Percentiles rank a stretch among this genome's conserved stretches.
These are phyloP conservation scores for Petrolisthes manimaculis DNA, from an alignment of 2,888 invertebrate genomes.

Conservation along the genomic window DNA sequence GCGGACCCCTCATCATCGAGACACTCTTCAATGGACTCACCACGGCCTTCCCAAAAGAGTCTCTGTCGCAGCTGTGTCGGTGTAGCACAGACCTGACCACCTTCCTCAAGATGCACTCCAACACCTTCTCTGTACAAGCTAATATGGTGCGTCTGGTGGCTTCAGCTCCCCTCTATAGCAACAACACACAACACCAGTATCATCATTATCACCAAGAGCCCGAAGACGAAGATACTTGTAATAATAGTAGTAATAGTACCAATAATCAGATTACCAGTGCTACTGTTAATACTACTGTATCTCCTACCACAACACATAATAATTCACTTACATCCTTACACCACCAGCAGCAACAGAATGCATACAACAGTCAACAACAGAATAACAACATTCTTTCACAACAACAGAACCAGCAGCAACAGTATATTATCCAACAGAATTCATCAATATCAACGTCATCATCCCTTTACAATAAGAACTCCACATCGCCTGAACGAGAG, in stretches of 20 bases:
- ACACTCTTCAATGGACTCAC: constrained; percentile 84
- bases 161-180: constrained; percentile 67
- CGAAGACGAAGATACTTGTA: too few species aligned
- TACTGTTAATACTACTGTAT: not conserved
- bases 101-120: constrained; percentile 92
- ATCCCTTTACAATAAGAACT: not conserved
- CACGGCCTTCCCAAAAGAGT: constrained; percentile 80
- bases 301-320: not conserved
- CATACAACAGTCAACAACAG: not conserved
- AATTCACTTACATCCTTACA: constrained; percentile 17
- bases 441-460: constrained; percentile 21
- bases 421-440: not conserved
- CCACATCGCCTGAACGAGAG: constrained; percentile 39
- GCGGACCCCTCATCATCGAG: constrained; percentile 85
- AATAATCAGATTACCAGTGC: too few species aligned
- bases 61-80: constrained; percentile 77
- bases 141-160: constrained; percentile 83
- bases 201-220: constrained; percentile 14
- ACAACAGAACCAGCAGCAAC: constrained; percentile 33
- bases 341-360: constrained; percentile 36
- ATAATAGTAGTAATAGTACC: too few species aligned
- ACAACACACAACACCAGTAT: constrained; percentile 50
- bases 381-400: not conserved
- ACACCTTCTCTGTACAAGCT: constrained; percentile 92
- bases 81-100: constrained; percentile 90